Conservation (phyloP, 92 coral and sea anemone species). For the Zoanthus sociatus region DNA sequence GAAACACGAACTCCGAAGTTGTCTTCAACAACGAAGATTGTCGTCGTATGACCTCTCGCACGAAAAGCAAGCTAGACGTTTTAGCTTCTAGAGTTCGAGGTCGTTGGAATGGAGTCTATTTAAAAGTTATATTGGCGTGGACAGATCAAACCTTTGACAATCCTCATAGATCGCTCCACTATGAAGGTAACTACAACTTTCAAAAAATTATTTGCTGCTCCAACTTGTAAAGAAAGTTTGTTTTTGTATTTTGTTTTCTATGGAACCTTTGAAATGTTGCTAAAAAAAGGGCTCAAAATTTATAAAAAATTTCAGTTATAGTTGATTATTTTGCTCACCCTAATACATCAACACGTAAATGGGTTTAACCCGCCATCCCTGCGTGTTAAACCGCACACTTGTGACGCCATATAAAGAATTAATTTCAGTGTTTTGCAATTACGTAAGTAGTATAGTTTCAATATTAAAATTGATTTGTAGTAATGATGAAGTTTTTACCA, state of each 20-base stretch:
- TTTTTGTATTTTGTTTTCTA: not conserved
- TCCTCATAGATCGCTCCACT: constrained; percentile 77
- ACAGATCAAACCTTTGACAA: constrained; percentile 74
- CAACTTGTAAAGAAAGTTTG: not conserved
- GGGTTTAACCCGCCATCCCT: too few species aligned
- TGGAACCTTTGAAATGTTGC: not conserved
- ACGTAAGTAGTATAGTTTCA: too few species aligned
- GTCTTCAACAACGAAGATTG: constrained; percentile 77
- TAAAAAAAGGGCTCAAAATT: not conserved
- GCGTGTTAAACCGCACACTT: too few species aligned
- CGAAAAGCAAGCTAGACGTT: constrained; percentile 93
- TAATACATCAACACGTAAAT: too few species aligned
- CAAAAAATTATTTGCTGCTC: not conserved
- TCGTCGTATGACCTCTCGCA: constrained; percentile 93
- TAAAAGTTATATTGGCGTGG: constrained; percentile 85
- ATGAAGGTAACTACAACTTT: constrained; percentile 79
- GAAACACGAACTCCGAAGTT: constrained; percentile 79
- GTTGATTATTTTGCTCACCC: too few species aligned
- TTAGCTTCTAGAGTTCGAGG: constrained; percentile 75
- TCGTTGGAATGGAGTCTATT: constrained; percentile 65
- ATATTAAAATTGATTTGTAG: too few species aligned
- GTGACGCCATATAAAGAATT: too few species aligned
- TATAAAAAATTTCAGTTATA: not conserved
- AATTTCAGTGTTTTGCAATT: too few species aligned
- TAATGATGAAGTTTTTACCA: too few species aligned